Conservation (phyloP, 2,797 vertebrate species). For the Melanogrammus aeglefinus region DNA sequence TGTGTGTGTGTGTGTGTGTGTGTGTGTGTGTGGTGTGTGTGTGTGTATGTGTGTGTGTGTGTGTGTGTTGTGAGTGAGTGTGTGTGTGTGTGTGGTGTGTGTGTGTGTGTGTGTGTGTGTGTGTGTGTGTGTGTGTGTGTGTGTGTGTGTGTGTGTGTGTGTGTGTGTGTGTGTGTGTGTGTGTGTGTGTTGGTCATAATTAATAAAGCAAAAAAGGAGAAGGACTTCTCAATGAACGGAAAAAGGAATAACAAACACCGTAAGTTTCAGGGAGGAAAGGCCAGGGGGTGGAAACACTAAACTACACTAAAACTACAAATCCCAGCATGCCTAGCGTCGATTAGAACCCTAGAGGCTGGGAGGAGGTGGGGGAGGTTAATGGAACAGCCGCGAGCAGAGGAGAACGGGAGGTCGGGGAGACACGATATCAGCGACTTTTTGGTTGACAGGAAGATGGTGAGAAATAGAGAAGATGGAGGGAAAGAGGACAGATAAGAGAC, state of each 20-base stretch:
- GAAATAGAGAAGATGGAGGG: slow-evolving; percentile 7
- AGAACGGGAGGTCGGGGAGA: slow-evolving; percentile 2
- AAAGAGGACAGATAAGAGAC: not conserved
- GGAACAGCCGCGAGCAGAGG: slow-evolving; percentile 2
- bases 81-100: not conserved
- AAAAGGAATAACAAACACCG: not conserved
- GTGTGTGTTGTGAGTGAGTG: not conserved
- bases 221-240: not conserved
- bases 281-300: slow-evolving; percentile 1
- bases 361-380: not conserved
- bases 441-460: slow-evolving; percentile 36
- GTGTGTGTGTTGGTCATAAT: too few species aligned
- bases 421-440: slow-evolving; percentile 70
- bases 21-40: too few species aligned
- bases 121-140: too few species aligned
- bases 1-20: not conserved
- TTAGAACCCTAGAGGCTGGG: too few species aligned
- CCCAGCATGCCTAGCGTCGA: slow-evolving; percentile 32
- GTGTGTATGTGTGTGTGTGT: too few species aligned
- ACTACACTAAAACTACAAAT: slow-evolving; percentile 4
- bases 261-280: slow-evolving; percentile 7
- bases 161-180: not conserved
- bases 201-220: not conserved
- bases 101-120: too few species aligned
- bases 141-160: not conserved